Conservation (phyloP, 2,888 invertebrate genomes). For the Acanthopleura granulata region DNA sequence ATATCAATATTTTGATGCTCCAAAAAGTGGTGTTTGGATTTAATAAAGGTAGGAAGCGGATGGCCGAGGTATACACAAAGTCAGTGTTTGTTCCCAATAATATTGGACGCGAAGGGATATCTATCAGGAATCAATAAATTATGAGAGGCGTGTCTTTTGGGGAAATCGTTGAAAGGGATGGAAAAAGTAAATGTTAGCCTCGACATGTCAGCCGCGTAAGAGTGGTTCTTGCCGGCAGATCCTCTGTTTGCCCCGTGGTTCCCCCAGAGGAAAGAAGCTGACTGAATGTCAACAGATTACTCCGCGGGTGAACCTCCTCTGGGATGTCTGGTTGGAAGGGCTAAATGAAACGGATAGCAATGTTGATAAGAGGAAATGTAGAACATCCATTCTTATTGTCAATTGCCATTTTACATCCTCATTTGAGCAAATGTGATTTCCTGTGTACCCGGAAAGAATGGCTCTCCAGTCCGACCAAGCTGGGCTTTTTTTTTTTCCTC, state of each 20-base stretch:
- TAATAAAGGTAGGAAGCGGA: background rate
- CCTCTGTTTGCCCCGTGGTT: background rate
- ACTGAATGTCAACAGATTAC: conserved; percentile 18
- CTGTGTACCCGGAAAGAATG: background rate
- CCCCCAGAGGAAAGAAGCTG: background rate
- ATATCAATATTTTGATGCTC: background rate
- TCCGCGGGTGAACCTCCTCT: background rate
- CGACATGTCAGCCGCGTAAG: background rate
- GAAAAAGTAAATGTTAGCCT: conserved; percentile 6
- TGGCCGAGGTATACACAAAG: conserved; percentile 3
- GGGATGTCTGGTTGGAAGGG: background rate
- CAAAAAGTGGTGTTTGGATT: background rate
- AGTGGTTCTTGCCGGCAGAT: background rate
- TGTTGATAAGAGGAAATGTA: conserved; percentile 15
- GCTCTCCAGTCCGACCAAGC: too few species aligned
- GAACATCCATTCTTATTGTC: conserved; percentile 12
- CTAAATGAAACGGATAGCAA: background rate
- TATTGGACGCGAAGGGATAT: background rate
- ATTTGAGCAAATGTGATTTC: conserved; percentile 6
- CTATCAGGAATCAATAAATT: conserved; percentile 11
- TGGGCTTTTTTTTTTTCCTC: too few species aligned
- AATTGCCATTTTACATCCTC: conserved; percentile 6
- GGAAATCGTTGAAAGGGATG: conserved; percentile 3
- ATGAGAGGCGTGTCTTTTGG: conserved; percentile 15
- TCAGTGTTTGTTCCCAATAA: conserved; percentile 2